phyloP scores from a whole-genome alignment of 2,888 invertebrate genomes.

The Hemithea aestivaria region DNA sequence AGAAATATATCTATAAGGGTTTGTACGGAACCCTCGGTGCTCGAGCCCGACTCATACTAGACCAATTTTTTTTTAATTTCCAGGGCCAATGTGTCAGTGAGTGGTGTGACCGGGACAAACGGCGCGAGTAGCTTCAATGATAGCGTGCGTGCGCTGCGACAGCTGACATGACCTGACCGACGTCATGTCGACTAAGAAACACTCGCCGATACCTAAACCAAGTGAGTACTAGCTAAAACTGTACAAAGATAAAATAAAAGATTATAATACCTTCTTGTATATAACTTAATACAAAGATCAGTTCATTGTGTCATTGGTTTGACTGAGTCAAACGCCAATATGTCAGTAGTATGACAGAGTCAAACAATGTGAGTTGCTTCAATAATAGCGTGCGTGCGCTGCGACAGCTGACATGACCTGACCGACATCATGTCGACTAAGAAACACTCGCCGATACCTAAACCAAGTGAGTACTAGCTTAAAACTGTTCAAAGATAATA shows the following conservation, averaged over 20 bases:
- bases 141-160: slow-evolving; percentile 62
- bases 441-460: slow-evolving; percentile 67
- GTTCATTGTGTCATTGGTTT: no score
- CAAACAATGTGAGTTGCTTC: slow-evolving; percentile 36
- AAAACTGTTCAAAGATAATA: no score
- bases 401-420: slow-evolving; percentile 70
- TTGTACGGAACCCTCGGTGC: no score
- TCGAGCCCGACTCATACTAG: no score
- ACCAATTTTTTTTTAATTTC: no score
- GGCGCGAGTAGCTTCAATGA: slow-evolving; percentile 50
- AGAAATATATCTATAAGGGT: no score
- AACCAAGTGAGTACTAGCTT: slow-evolving; percentile 57
- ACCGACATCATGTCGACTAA: slow-evolving; percentile 67
- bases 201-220: slow-evolving; percentile 56
- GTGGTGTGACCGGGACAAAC: slow-evolving; percentile 26
- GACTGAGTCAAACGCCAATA: no score
- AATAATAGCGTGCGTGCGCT: slow-evolving; percentile 66
- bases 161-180: slow-evolving; percentile 69
- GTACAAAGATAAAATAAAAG: no score
- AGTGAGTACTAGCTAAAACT: no score
- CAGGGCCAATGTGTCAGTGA: slow-evolving; percentile 20
- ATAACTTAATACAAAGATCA: no score
- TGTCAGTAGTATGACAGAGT: slow-evolving; percentile 26
- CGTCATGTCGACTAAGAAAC: slow-evolving; percentile 72
- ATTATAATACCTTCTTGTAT: no score